Conservation (phyloP, 2,797 vertebrate species). For the Malurus splendens region DNA sequence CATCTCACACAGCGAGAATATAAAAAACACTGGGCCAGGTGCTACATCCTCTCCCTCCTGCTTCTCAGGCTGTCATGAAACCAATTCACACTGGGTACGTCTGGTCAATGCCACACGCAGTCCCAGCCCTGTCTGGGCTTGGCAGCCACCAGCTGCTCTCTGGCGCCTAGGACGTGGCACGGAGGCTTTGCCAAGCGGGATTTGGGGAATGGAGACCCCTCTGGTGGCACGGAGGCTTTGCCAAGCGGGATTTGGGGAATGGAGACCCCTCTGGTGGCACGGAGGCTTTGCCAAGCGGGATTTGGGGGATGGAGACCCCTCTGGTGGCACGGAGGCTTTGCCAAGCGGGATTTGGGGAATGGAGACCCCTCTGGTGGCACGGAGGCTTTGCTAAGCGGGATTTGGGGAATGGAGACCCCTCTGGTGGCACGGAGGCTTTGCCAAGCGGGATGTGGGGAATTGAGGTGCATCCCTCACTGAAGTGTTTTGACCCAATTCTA, state of each 20-base stretch:
- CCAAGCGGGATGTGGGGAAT: rapidly evolving
- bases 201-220: rapidly evolving
- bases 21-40: background rate
- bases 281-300: rapidly evolving
- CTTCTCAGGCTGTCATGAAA: background rate
- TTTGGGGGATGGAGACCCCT: rapidly evolving
- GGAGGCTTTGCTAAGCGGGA: rapidly evolving
- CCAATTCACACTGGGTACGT: background rate
- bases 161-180: rapidly evolving
- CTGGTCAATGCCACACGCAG: rapidly evolving
- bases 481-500: background rate
- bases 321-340: rapidly evolving
- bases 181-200: rapidly evolving
- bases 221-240: too few species aligned
- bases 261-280: rapidly evolving
- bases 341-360: rapidly evolving
- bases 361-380: rapidly evolving
- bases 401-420: rapidly evolving
- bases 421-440: rapidly evolving
- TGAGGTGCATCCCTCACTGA: rapidly evolving
- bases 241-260: rapidly evolving
- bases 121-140: background rate
- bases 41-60: background rate
- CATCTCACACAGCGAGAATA: background rate
- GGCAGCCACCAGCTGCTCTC: background rate